Percentiles rank a stretch among this genome's conserved stretches.
Evolutionary conservation across 2,797 vertebrate genomes (phyloP).

Genomic region (Gymnoscopelus microlampas): DNA sequence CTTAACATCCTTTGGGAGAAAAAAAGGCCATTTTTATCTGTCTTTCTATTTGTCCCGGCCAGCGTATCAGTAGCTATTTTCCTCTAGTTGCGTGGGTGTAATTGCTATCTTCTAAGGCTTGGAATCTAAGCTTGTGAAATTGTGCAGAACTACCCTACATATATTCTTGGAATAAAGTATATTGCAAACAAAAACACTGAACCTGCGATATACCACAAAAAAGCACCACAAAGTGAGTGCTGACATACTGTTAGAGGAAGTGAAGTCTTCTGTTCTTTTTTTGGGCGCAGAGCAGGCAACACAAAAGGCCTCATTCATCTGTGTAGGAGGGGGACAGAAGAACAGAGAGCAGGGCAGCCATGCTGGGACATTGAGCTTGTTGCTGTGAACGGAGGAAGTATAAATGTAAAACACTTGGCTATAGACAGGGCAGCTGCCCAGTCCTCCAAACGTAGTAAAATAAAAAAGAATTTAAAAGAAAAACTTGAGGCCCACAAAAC

Average conservation of each 20-base stretch:
- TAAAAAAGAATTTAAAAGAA: no score
- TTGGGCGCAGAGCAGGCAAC: constrained; percentile 13
- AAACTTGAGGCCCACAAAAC: no score
- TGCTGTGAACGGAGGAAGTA: constrained; percentile 30
- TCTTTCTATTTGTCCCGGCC: no score
- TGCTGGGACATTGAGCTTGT: constrained; percentile 58
- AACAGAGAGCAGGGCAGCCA: constrained; percentile 29
- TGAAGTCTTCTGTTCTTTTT: constrained; percentile 47
- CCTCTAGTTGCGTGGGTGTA: no score
- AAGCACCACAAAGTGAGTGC: constrained; percentile 10
- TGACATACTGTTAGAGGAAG: constrained; percentile 48
- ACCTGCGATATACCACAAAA: not conserved
- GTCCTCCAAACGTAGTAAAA: constrained; percentile 23
- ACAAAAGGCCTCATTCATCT: constrained; percentile 59
- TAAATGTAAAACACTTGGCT: constrained; percentile 24
- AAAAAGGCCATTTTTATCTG: no score
- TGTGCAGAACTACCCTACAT: no score
- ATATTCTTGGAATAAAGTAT: not conserved
- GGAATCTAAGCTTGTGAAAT: no score
- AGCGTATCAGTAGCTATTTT: no score
- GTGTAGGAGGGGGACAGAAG: not conserved
- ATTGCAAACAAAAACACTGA: constrained; percentile 6
- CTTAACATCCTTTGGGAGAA: no score
- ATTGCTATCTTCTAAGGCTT: no score
- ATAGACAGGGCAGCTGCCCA: not conserved